phyloP scores from a whole-genome alignment of 2,888 invertebrate genomes.

The Cenopis cana region DNA sequence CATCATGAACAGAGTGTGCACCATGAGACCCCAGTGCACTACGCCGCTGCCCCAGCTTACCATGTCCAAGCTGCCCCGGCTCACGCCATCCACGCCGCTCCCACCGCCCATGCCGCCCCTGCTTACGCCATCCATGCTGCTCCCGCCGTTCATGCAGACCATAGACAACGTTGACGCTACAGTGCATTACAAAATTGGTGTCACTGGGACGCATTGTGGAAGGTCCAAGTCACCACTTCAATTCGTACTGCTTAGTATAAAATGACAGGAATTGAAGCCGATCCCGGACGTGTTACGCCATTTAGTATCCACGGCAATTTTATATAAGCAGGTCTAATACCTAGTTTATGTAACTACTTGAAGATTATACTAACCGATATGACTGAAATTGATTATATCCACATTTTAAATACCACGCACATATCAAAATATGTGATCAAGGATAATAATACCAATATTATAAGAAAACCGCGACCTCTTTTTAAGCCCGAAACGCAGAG shows the following conservation, averaged over 20 bases:
- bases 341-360: background rate
- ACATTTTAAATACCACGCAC: background rate
- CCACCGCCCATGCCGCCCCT: constrained; percentile 49
- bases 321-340: constrained; percentile 14
- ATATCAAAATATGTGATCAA: too few species aligned
- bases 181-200: background rate
- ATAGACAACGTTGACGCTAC: background rate
- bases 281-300: constrained; percentile 21
- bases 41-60: constrained; percentile 55
- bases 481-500: constrained; percentile 1
- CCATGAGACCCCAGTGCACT: constrained; percentile 70
- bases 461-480: background rate
- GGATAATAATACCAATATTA: background rate
- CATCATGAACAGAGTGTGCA: constrained; percentile 72
- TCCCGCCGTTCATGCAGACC: constrained; percentile 60
- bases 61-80: too few species aligned
- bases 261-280: constrained; percentile 11
- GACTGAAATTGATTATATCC: background rate
- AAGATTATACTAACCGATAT: constrained; percentile 3
- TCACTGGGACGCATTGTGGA: background rate
- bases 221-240: background rate
- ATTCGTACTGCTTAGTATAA: background rate
- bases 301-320: constrained; percentile 7
- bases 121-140: constrained; percentile 61
- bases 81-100: too few species aligned